phyloP scores from a whole-genome alignment of 2,797 vertebrate species.

The Neosalanx taihuensis region DNA sequence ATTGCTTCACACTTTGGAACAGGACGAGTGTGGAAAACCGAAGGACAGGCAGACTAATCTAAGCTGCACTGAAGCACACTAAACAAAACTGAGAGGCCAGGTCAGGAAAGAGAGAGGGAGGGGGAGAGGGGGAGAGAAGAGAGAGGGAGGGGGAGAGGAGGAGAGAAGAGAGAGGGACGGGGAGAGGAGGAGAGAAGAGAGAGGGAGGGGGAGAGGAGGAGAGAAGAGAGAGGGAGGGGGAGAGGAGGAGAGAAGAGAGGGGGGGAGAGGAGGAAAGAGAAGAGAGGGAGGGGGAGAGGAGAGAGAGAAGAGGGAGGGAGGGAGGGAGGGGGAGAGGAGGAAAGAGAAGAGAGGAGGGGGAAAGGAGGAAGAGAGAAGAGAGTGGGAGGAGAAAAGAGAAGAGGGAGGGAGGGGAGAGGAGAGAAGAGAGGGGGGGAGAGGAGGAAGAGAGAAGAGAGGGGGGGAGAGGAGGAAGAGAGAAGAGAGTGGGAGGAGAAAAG shows the following conservation, averaged over 20 bases:
- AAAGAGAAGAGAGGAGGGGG: too few species aligned
- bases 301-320: neutral
- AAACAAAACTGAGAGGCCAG: constrained; percentile 33
- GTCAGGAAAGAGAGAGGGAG: neutral
- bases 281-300: neutral
- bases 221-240: neutral
- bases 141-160: too few species aligned
- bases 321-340: neutral
- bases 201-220: neutral
- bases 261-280: neutral
- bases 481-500: neutral
- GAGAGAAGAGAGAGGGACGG: neutral
- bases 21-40: too few species aligned
- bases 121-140: neutral
- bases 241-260: neutral
- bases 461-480: neutral
- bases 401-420: neutral
- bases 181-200: neutral
- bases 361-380: neutral
- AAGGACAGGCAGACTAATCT: too few species aligned
- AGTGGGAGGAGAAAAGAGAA: neutral
- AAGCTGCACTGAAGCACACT: too few species aligned
- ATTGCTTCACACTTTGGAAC: too few species aligned
- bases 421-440: neutral
- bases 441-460: neutral